Evolutionary conservation across 1,140 invertebrate genomes (phyloP).

Genomic region (Diprion similis): DNA sequence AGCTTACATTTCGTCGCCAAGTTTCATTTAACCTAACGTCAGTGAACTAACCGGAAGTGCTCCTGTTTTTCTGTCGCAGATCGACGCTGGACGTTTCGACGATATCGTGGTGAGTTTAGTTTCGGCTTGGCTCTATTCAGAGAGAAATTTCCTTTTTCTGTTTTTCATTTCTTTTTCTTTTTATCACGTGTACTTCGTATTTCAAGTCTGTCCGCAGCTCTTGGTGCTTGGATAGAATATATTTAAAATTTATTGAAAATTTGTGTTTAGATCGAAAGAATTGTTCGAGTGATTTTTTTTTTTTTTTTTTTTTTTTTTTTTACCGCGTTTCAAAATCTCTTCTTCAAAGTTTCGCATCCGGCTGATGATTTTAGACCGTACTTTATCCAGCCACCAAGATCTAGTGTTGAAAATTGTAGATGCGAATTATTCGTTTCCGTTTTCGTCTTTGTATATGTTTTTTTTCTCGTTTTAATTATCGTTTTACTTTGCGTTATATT

Average conservation of each 20-base stretch:
- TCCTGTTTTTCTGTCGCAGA: constrained; percentile 49
- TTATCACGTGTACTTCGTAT: background rate
- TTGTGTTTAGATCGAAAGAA: constrained; percentile 16
- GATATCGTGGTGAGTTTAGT: constrained; percentile 13
- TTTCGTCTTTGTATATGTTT: constrained; percentile 12
- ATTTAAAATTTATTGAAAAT: background rate
- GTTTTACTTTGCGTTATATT: constrained; percentile 11
- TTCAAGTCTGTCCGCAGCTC: constrained; percentile 29
- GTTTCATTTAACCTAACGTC: background rate
- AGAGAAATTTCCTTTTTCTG: constrained; percentile 38
- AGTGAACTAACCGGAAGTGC: constrained; percentile 42
- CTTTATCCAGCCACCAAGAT: constrained; percentile 60
- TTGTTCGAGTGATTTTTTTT: constrained; percentile 14
- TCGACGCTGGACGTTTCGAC: constrained; percentile 16
- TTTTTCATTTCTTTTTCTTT: constrained; percentile 32
- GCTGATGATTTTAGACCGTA: constrained; percentile 48
- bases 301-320: constrained; percentile 28
- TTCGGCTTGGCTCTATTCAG: constrained; percentile 6
- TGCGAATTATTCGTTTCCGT: constrained; percentile 25
- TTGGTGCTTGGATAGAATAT: constrained; percentile 62
- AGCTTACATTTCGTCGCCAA: constrained; percentile 8
- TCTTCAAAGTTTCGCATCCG: background rate
- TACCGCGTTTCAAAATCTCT: constrained; percentile 26
- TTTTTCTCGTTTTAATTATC: constrained; percentile 24
- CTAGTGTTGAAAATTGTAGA: constrained; percentile 33